These are phyloP conservation scores for Rhodinocichla rosea DNA, from an alignment of 2,113 vertebrate genomes.

Conservation along the genomic window DNA sequence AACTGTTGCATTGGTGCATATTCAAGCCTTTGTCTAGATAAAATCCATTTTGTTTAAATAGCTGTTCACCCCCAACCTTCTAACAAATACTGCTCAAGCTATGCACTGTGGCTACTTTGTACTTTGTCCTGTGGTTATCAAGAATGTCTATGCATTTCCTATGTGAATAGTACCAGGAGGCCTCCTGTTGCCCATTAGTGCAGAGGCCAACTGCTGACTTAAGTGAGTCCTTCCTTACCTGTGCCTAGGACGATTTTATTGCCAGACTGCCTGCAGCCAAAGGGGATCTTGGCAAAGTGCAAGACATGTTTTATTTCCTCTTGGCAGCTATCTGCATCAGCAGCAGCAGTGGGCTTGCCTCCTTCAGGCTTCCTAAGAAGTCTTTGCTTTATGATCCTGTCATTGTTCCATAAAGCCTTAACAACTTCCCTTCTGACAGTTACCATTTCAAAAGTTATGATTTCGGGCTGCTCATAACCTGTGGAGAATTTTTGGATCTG, in stretches of 20 bases:
- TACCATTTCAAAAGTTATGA: not conserved
- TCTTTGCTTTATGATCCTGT: not conserved
- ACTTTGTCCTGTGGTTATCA: not conserved
- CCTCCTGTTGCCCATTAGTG: not conserved
- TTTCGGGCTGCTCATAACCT: not conserved
- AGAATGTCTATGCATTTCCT: not conserved
- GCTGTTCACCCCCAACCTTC: not conserved
- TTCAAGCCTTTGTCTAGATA: not conserved
- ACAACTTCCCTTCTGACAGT: not conserved
- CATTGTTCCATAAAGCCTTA: not conserved
- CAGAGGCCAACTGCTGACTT: not conserved
- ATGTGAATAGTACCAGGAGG: not conserved
- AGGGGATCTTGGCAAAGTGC: not conserved
- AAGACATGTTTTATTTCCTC: not conserved
- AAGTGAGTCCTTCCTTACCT: not conserved
- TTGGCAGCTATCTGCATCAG: not conserved
- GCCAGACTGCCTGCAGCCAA: not conserved
- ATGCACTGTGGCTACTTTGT: not conserved
- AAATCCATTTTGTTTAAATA: not conserved
- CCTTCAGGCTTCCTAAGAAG: not conserved
- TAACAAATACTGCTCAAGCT: not conserved
- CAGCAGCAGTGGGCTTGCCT: not conserved
- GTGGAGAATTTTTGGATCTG: not conserved
- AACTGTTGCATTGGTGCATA: not conserved
- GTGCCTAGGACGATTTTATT: not conserved